Conservation (phyloP, 2,888 invertebrate species). For the Tridacna crocea region DNA sequence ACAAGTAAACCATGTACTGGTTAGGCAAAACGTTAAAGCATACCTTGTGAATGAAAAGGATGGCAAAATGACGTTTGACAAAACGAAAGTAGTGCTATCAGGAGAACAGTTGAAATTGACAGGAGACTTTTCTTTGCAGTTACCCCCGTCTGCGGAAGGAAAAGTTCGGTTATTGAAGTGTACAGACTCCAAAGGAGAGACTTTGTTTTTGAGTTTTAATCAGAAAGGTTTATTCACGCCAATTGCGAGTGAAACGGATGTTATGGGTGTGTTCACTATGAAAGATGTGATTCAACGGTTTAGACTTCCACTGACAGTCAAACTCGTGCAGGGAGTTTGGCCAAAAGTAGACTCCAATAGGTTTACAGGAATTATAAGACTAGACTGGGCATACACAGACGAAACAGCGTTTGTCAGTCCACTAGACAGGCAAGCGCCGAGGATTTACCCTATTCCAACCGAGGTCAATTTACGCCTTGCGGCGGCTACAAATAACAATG, state of each 20-base stretch:
- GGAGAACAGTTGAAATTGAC: conserved; percentile 82
- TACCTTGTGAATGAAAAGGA: conserved; percentile 73
- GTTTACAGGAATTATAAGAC: conserved; percentile 80
- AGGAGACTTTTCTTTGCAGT: conserved; percentile 73
- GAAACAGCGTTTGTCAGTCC: conserved; percentile 82
- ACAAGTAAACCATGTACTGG: conserved; percentile 87
- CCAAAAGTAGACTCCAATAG: conserved; percentile 87
- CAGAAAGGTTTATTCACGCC: conserved; percentile 96
- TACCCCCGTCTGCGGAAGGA: conserved; percentile 64
- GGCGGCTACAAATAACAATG: conserved; percentile 85
- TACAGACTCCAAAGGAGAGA: conserved; percentile 93
- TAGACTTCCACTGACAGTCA: conserved; percentile 95
- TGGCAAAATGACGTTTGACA: conserved; percentile 77
- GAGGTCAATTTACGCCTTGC: conserved; percentile 93
- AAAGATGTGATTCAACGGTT: conserved; percentile 92
- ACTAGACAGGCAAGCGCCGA: conserved; percentile 74
- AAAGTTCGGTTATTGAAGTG: conserved; percentile 90
- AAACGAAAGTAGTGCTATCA: conserved; percentile 73
- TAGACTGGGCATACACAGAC: conserved; percentile 81
- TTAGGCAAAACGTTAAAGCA: conserved; percentile 86
- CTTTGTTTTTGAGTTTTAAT: conserved; percentile 92
- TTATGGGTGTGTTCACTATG: conserved; percentile 96
- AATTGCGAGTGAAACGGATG: conserved; percentile 95
- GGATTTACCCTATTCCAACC: conserved; percentile 92
- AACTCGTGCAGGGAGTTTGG: conserved; percentile 95